These are phyloP conservation scores for Atherinomorus stipes DNA, from an alignment of 2,113 vertebrate species.

Conservation along the genomic window DNA sequence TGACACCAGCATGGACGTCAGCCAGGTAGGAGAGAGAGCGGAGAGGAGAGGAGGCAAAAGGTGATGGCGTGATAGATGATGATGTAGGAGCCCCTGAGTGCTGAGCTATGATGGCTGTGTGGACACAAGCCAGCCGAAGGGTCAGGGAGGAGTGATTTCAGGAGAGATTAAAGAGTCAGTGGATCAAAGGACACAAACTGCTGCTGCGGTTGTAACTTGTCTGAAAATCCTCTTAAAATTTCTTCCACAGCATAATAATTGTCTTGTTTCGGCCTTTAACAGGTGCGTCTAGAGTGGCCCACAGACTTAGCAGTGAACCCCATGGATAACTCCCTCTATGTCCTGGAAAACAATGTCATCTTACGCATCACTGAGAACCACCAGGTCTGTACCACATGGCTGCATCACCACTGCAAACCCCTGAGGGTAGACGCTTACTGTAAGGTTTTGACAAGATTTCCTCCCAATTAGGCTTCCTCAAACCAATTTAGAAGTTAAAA, in stretches of 20 bases:
- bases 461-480: conserved; percentile 65
- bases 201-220: conserved; percentile 53
- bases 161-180: conserved; percentile 56
- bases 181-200: conserved; percentile 52
- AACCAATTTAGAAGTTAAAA: conserved; percentile 60
- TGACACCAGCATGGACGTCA: conserved; percentile 96
- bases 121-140: conserved; percentile 90
- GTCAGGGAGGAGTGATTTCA: conserved; percentile 66
- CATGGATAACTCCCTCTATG: conserved; percentile 99
- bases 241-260: conserved; percentile 4
- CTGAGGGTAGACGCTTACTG: conserved; percentile 28
- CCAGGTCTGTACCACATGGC: conserved; percentile 85
- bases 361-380: conserved; percentile 98
- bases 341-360: conserved; percentile 98
- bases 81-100: conserved; percentile 89
- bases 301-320: conserved; percentile 98
- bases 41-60: conserved; percentile 24
- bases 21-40: conserved; percentile 86
- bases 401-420: conserved; percentile 23
- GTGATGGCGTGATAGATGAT: conserved; percentile 62
- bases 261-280: conserved; percentile 24
- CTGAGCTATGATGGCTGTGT: conserved; percentile 87
- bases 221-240: conserved; percentile 47
- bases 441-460: conserved; percentile 50
- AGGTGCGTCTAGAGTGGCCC: conserved; percentile 99